These are phyloP conservation scores for Stenoptilia bipunctidactyla DNA, from an alignment of 2,888 invertebrate genomes.

Conservation along the genomic window DNA sequence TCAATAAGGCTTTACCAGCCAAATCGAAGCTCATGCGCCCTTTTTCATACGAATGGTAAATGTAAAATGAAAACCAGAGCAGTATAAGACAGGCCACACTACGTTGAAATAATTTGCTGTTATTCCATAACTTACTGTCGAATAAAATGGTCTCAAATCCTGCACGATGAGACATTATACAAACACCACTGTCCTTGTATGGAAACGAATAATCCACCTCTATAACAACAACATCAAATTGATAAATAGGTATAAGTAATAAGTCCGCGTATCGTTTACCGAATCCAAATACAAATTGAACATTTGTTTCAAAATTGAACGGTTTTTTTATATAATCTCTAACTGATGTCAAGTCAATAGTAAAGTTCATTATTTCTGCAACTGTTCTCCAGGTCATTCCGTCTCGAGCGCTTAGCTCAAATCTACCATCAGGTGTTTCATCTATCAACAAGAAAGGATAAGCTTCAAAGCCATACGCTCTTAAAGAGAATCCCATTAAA, in stretches of 20 bases:
- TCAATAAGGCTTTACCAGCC: conserved; percentile 48
- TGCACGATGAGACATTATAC: conserved; percentile 43
- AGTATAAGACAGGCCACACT: conserved; percentile 33
- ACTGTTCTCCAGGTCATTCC: conserved; percentile 46
- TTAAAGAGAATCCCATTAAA: conserved; percentile 35
- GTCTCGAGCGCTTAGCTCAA: conserved; percentile 33
- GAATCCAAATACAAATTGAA: conserved; percentile 36
- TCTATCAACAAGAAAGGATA: conserved; percentile 34
- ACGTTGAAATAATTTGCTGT: conserved; percentile 23
- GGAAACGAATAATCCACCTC: conserved; percentile 42
- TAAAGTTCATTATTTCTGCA: conserved; percentile 42
- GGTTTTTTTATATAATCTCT: conserved; percentile 19
- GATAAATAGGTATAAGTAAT: conserved; percentile 42
- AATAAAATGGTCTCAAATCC: conserved; percentile 44
- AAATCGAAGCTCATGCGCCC: conserved; percentile 31
- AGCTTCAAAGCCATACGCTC: conserved; percentile 28
- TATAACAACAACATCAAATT: conserved; percentile 42
- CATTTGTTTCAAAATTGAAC: conserved; percentile 37
- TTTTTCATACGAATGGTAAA: conserved; percentile 32
- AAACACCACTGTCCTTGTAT: conserved; percentile 48
- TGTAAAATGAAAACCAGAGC: conserved; percentile 42
- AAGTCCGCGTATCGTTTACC: conserved; percentile 42
- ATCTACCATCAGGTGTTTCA: conserved; percentile 27
- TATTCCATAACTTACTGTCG: conserved; percentile 27
- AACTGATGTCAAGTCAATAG: conserved; percentile 32